Base-by-base conservation (phyloP, 1,140 invertebrate species). In the Drosophila yakuba region DNA sequence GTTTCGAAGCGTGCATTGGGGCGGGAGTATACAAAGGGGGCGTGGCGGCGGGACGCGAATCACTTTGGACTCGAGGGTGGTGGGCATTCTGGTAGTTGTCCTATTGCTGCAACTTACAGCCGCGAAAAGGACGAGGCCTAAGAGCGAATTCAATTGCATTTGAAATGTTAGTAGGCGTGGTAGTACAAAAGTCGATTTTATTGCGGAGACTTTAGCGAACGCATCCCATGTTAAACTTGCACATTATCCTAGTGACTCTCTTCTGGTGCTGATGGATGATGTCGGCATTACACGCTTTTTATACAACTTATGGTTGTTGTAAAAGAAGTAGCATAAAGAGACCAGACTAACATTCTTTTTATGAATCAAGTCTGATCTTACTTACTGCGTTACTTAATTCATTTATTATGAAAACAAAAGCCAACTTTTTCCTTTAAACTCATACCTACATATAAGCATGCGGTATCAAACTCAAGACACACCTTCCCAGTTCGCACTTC, bases 1-100 rank as follows among this genome's bases (percentile, higher is more conserved):
- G 61, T 78, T 25, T 25, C 23, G 23, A 2, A 25, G 23, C 4
- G 4, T 25, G 25, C 25, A 25, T 25, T 25, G 25, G 23, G 25
- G 25, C 25, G 25, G 25, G 4, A 25, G 25, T 4, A 78, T 6
- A 7, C 78, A 80, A 15, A 54, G 32, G 3, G 59, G 63, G 2
- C 0, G 11, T 10, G 14, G 20, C 28, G 5, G 17, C 8, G 41
- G 57, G 41, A 17, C 15, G 2, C 41, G 43, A 7, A 44, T 44
- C 43, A 20, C 43, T 10, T 10, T 44, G 8, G 15, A 44, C 15
- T 44, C 43, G 4, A 44, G 20, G 8, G 43, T 44, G 11, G 43
- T 20, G 15, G 0, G 38, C 23, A n/a, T 14, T 5, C 20, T 20
- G 23, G 45, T 32, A 15, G 28, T 43, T 12, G 38, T 23, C 28